Percentiles rank a stretch among this genome's conserved stretches.
These are phyloP conservation scores for Campoletis raptor DNA, from an alignment of 2,888 invertebrate genomes.

Conservation along the genomic window DNA sequence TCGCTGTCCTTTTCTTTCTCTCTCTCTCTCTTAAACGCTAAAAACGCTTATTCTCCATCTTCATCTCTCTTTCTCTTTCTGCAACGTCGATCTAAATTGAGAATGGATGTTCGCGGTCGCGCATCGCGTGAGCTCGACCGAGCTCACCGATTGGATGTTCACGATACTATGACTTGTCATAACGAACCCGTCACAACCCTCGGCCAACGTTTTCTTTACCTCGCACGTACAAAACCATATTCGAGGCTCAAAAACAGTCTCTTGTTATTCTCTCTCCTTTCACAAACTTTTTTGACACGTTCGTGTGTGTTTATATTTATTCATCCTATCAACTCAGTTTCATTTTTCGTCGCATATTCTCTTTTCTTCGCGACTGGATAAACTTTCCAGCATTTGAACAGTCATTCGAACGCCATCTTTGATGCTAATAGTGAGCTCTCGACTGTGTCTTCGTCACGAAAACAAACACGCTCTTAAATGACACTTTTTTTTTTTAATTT, in stretches of 20 bases:
- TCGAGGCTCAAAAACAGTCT: conserved; percentile 1
- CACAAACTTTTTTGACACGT: not conserved
- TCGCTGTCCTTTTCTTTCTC: not conserved
- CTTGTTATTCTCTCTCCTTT: not conserved
- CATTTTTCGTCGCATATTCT: not conserved
- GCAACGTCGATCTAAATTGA: conserved; percentile 62
- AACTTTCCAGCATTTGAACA: not conserved
- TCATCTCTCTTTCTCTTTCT: not conserved
- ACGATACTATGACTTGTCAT: conserved; percentile 57
- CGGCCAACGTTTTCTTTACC: conserved; percentile 33
- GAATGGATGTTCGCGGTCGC: conserved; percentile 60
- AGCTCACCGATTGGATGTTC: conserved; percentile 63
- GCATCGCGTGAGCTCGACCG: conserved; percentile 67
- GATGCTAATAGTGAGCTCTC: not conserved
- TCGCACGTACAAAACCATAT: conserved; percentile 16
- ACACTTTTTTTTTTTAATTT: not conserved
- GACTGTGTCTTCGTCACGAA: not conserved
- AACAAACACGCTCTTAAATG: not conserved
- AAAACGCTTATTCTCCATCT: not conserved
- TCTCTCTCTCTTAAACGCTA: not conserved
- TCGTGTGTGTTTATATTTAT: not conserved
- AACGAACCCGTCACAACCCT: conserved; percentile 16
- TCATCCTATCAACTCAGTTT: not conserved
- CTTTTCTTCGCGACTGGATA: conserved; percentile 3
- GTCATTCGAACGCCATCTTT: not conserved